Evolutionary conservation across 1,140 invertebrate genomes (phyloP), one percentile per base, ranked within the genome.

Genomic region (Cryptotermes secundus): DNA sequence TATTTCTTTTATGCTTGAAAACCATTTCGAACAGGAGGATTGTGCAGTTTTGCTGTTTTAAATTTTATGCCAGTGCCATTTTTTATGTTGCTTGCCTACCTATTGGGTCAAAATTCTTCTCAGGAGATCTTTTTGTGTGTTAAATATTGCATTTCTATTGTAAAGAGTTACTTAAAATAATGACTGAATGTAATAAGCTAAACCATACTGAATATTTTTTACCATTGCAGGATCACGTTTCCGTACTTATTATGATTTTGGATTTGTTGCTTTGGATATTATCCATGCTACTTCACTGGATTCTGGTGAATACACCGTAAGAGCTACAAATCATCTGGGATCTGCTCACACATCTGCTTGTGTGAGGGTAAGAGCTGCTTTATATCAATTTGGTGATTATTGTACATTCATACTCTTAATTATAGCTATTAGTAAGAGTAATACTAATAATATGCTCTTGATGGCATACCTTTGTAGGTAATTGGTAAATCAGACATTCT

Each of bases 171-270:
- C 16, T 22, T 49, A 49, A 49, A 49, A 19, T 49, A 49, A 22
- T 22, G 22, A 19, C 14, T 19, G 22, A 49, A 49, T 22, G 3
- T 49, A 49, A 19, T 49, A 19, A 49, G 22, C 22, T 12, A 22
- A 49, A 49, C 14, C 22, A 19, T 49, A 49, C 19, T 49, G 19
- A 16, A 49, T n/a, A n/a, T 3, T 31, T 82, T 26, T n/a, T n/a
- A 45, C 22, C 24, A 42, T 82, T 53, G 14, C 81, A 88, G 91
- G 92, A 81, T 98, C 97, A 10, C 93, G 97, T 87, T 98, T 98
- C 90, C 94, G 95, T 88, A 98, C 97, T n/a, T 98, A 98, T 87
- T 97, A 97, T 86, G 97, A 98, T 87, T 98, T 98, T 89, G 97
- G 97, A 24, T 97, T 96, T 87, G 96, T 98, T 36, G 96, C 96